Conservation (phyloP, 2,113 vertebrate genomes). For the Passer montanus region DNA sequence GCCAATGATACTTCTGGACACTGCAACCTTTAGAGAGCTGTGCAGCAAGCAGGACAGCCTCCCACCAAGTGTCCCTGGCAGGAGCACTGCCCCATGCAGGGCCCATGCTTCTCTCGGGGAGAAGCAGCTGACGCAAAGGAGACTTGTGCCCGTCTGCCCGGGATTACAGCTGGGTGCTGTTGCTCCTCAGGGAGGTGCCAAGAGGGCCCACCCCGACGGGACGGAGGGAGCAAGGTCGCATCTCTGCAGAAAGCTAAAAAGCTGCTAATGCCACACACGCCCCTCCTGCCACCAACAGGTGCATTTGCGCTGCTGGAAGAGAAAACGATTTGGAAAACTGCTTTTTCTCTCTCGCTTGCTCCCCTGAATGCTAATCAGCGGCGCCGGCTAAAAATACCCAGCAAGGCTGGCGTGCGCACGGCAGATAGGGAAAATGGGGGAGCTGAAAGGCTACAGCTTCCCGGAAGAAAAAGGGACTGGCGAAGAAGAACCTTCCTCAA, state of each 20-base stretch:
- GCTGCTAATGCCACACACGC: background rate
- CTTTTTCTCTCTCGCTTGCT: background rate
- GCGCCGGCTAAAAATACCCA: slow-evolving; percentile 45
- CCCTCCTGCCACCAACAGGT: background rate
- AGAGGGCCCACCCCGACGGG: too few species aligned
- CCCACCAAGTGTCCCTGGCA: too few species aligned
- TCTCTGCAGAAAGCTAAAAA: background rate
- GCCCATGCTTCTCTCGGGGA: fast-evolving
- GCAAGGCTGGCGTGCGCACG: background rate
- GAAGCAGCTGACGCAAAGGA: background rate
- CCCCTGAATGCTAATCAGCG: slow-evolving; percentile 50
- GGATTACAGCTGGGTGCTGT: background rate
- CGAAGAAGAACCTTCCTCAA: background rate
- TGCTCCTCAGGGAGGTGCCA: background rate
- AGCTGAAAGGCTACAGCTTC: background rate
- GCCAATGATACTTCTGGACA: background rate
- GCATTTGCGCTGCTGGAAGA: background rate
- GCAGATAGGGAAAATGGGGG: slow-evolving; percentile 14
- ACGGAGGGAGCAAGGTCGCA: background rate
- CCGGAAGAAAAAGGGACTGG: background rate
- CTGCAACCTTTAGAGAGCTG: fast-evolving
- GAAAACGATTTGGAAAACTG: background rate
- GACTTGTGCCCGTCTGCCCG: too few species aligned
- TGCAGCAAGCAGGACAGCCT: background rate
- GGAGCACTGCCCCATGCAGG: fast-evolving